Evolutionary conservation across 1,140 invertebrate species (phyloP).

Genomic region (Dryas iulia): DNA sequence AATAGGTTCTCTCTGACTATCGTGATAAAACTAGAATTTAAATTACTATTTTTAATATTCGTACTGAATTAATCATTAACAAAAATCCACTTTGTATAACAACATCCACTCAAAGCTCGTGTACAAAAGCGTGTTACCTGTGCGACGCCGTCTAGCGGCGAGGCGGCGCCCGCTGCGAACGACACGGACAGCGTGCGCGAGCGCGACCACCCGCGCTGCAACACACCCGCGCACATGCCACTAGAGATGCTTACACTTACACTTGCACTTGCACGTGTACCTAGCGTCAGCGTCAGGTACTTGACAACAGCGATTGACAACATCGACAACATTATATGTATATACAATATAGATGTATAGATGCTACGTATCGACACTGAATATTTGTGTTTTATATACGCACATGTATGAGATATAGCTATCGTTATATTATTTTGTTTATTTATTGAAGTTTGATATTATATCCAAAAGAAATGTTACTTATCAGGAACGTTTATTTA

Average conservation of each 20-base stretch:
- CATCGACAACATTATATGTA: not conserved
- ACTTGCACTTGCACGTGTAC: not conserved
- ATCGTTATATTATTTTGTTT: too few species aligned
- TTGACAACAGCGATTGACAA: not conserved
- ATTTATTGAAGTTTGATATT: too few species aligned
- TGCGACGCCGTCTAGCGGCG: conserved; percentile 79
- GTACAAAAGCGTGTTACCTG: conserved; percentile 70
- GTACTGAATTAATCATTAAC: not conserved
- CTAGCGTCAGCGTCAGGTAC: not conserved
- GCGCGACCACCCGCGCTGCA: conserved; percentile 89
- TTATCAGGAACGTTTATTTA: too few species aligned
- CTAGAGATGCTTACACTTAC: not conserved
- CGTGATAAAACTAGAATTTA: too few species aligned
- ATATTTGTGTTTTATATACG: too few species aligned
- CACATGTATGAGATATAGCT: too few species aligned
- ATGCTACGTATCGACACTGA: not conserved
- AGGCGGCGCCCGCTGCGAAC: conserved; percentile 86
- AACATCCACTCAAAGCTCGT: not conserved
- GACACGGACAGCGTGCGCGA: conserved; percentile 94
- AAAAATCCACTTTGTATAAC: not conserved
- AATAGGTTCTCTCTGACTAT: too few species aligned
- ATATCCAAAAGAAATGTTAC: too few species aligned
- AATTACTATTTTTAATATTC: too few species aligned
- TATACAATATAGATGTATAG: not conserved
- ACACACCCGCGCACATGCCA: conserved; percentile 54